A percentile compares a stretch with the other conserved stretches of the same genome.
Evolutionary conservation across 2,888 invertebrate species (phyloP).

Genomic region (Stenolophus ochropezus): DNA sequence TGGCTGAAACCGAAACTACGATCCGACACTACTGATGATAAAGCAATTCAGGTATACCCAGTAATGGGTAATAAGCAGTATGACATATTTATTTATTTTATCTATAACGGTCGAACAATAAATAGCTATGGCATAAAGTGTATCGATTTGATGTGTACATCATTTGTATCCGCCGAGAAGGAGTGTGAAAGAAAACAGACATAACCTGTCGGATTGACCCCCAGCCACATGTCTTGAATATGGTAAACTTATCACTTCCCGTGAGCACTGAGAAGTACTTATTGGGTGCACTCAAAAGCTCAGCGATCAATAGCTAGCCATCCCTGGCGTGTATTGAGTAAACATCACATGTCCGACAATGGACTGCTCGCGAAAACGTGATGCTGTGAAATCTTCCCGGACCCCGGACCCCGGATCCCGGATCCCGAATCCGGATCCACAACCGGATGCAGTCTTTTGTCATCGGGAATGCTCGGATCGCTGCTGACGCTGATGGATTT

Average conservation of each 20-base stretch:
- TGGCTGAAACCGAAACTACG: too few relatives aligned
- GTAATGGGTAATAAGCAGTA: too few relatives aligned
- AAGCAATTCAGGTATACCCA: too few relatives aligned
- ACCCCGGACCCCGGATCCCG: background rate
- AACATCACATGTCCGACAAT: constrained; percentile 32
- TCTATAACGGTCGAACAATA: too few relatives aligned
- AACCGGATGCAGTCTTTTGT: constrained; percentile 23
- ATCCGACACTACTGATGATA: too few relatives aligned
- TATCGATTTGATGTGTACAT: background rate
- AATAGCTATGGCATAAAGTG: too few relatives aligned
- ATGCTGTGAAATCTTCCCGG: background rate
- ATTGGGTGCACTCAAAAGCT: constrained; percentile 35
- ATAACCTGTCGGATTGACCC: background rate
- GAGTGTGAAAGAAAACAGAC: background rate
- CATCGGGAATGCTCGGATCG: constrained; percentile 3
- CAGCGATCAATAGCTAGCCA: constrained; percentile 28
- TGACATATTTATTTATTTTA: too few relatives aligned
- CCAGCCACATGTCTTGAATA: background rate
- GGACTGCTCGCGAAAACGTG: background rate
- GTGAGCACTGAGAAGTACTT: constrained; percentile 1
- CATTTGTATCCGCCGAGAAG: background rate
- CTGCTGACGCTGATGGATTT: constrained; percentile 1
- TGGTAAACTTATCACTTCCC: constrained; percentile 10
- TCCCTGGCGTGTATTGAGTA: constrained; percentile 31
- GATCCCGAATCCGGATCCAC: background rate